Evolutionary conservation across 2,797 vertebrate species (phyloP).

Genomic region (Falco naumanni): DNA sequence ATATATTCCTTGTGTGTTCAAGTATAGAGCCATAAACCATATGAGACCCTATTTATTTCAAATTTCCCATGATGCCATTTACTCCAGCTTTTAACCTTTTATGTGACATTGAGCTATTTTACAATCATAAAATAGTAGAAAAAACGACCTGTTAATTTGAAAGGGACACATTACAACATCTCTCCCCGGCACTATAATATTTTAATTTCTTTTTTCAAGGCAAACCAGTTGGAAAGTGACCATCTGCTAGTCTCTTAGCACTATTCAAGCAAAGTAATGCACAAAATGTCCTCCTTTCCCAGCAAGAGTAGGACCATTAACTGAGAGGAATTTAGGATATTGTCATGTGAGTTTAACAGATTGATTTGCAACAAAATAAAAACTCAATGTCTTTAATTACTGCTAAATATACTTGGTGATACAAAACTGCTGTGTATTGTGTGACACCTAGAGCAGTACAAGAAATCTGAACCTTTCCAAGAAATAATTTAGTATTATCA

Average conservation of each 20-base stretch:
- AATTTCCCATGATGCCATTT: constrained; percentile 80
- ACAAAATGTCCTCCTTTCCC: constrained; percentile 81
- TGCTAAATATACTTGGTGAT: constrained; percentile 19
- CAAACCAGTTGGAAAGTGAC: constrained; percentile 91
- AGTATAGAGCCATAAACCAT: constrained; percentile 71
- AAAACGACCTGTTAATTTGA: constrained; percentile 81
- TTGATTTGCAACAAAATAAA: constrained; percentile 33
- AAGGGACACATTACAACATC: constrained; percentile 78
- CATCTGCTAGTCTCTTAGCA: constrained; percentile 85
- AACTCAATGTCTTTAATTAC: constrained; percentile 20
- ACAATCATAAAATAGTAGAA: constrained; percentile 74
- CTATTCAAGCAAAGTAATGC: constrained; percentile 84
- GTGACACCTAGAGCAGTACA: neutral
- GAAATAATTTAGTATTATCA: neutral
- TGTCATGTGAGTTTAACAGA: constrained; percentile 38
- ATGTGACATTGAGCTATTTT: constrained; percentile 80
- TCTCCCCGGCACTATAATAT: constrained; percentile 85
- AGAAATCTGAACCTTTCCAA: neutral
- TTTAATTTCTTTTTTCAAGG: constrained; percentile 86
- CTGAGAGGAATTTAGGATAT: constrained; percentile 51
- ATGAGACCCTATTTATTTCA: constrained; percentile 78
- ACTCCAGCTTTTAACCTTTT: constrained; percentile 83
- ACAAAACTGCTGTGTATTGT: neutral
- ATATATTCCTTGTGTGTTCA: constrained; percentile 54
- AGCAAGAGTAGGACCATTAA: constrained; percentile 77